Conservation (phyloP, 2,797 vertebrate species). For the Lacerta bilineata region DNA sequence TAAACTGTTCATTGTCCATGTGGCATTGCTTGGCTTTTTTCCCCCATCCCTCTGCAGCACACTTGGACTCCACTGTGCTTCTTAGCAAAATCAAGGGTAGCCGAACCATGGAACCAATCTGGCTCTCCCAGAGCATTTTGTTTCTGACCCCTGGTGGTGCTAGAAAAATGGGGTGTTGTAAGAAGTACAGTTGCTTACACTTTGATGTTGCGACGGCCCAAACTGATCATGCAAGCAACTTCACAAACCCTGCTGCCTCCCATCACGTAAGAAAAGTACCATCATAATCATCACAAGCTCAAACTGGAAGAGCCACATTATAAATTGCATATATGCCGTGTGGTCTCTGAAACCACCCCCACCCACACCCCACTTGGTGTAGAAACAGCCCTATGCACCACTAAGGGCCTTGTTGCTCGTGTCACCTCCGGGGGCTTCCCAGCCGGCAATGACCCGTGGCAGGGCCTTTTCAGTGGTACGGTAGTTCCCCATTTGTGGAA, state of each 20-base stretch:
- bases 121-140: not conserved
- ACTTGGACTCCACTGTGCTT: not conserved
- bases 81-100: not conserved
- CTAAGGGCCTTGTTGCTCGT: no score
- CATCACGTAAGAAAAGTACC: no score
- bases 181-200: not conserved
- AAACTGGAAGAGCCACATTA: not conserved
- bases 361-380: no score
- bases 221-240: not conserved
- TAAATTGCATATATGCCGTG: no score
- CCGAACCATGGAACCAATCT: no score
- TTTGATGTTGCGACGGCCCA: not conserved
- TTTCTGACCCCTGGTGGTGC: not conserved
- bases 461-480: no score
- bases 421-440: no score
- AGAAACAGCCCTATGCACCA: not conserved
- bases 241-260: no score
- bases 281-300: no score
- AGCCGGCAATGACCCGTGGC: no score
- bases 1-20: conserved; percentile 90
- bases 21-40: conserved; percentile 53
- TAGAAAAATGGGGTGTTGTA: not conserved
- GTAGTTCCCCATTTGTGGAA: no score
- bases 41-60: conserved; percentile 5
- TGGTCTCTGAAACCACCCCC: not conserved